These are phyloP conservation scores for Engraulis encrasicolus DNA, from an alignment of 2,113 vertebrate genomes.

Conservation along the genomic window DNA sequence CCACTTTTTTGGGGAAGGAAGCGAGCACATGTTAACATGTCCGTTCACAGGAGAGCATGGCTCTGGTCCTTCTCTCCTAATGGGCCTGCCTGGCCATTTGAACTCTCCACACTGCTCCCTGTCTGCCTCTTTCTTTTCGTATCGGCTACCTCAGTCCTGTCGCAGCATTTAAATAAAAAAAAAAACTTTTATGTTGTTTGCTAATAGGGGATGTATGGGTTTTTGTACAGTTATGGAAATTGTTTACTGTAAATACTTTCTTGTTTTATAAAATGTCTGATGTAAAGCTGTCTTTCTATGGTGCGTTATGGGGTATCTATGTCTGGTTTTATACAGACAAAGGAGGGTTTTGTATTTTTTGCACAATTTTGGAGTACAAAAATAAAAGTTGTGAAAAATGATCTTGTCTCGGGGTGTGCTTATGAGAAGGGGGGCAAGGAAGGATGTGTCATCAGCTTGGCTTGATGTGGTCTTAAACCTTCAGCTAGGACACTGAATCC, in stretches of 20 bases:
- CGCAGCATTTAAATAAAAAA: slow-evolving; percentile 57
- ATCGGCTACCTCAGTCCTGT: slow-evolving; percentile 77
- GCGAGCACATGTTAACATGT: background rate
- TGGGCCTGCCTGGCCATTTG: background rate
- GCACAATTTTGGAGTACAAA: slow-evolving; percentile 70
- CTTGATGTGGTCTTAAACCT: background rate
- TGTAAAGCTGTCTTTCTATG: slow-evolving; percentile 54
- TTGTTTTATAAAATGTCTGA: slow-evolving; percentile 52
- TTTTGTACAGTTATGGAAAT: slow-evolving; percentile 66
- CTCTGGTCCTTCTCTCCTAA: background rate
- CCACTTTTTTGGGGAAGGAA: background rate
- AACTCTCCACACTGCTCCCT: background rate
- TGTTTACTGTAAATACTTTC: slow-evolving; percentile 69
- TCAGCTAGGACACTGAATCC: slow-evolving; percentile 2
- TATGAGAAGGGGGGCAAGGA: background rate
- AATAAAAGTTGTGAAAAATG: slow-evolving; percentile 59
- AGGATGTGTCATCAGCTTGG: slow-evolving; percentile 1
- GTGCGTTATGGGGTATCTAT: slow-evolving; percentile 51
- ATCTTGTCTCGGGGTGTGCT: background rate
- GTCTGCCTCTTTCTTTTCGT: slow-evolving; percentile 40
- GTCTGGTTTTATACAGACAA: slow-evolving; percentile 59
- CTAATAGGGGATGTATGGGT: slow-evolving; percentile 47
- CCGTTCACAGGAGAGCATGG: background rate
- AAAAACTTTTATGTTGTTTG: slow-evolving; percentile 46
- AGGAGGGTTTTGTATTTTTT: slow-evolving; percentile 63